Percentiles rank a stretch among this genome's conserved stretches.
phyloP scores from a whole-genome alignment of 1,140 invertebrate genomes.

The Palaemon carinicauda region DNA sequence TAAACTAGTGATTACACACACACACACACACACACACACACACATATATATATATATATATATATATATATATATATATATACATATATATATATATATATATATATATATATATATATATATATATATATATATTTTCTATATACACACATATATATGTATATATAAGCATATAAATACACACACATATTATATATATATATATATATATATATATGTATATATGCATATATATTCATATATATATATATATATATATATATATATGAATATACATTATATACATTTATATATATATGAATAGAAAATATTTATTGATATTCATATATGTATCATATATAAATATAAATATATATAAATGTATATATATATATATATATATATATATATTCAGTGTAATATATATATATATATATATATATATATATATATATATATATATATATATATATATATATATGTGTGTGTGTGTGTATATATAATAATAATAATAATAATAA shows the following conservation, averaged over 20 bases:
- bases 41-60: background rate
- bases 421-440: too few relatives aligned
- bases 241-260: background rate
- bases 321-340: background rate
- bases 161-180: background rate
- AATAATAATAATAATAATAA: too few relatives aligned
- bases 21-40: too few relatives aligned
- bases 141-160: background rate
- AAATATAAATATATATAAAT: background rate
- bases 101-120: background rate
- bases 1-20: too few relatives aligned
- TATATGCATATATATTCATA: background rate
- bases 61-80: background rate
- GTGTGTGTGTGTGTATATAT: too few relatives aligned
- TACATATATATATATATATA: background rate
- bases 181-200: background rate
- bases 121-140: background rate
- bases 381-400: background rate
- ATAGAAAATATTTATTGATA: background rate
- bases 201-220: background rate
- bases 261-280: background rate
- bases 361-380: conserved; percentile 9
- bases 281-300: background rate
- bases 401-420: background rate
- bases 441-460: too few relatives aligned